Percentiles rank a stretch among this genome's conserved stretches.
Conservation (phyloP, 2,888 invertebrate genomes). For the Antheraea assamensis region DNA sequence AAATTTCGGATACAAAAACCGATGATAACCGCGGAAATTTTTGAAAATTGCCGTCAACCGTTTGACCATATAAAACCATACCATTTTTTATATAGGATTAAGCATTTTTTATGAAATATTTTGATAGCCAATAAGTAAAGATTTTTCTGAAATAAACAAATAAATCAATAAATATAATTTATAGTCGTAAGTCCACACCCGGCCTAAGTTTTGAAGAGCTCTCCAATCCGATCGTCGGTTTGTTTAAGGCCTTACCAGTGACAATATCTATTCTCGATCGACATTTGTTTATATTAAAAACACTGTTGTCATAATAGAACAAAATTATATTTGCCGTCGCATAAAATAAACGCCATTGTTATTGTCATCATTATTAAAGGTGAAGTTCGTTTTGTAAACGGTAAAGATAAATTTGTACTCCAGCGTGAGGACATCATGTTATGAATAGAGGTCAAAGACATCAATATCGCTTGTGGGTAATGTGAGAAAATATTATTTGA, state of each 20-base stretch:
- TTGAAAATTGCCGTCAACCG: no score
- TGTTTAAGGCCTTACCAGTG: constrained; percentile 64
- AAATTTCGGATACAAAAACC: no score
- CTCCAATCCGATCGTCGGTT: constrained; percentile 36
- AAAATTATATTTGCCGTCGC: constrained; percentile 24
- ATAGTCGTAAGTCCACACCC: constrained; percentile 35
- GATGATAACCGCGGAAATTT: no score
- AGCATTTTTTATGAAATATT: no score
- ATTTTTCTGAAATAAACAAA: not conserved
- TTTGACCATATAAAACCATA: no score
- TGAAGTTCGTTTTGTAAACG: constrained; percentile 18
- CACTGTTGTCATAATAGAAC: constrained; percentile 53
- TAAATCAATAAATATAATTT: constrained; percentile 13
- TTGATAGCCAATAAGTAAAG: no score
- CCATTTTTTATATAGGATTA: no score
- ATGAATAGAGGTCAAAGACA: constrained; percentile 70
- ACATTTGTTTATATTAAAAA: constrained; percentile 72
- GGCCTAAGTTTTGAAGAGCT: constrained; percentile 32
- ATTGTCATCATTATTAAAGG: rapidly evolving
- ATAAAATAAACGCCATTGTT: constrained; percentile 17
- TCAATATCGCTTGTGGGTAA: constrained; percentile 31
- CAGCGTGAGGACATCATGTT: constrained; percentile 61
- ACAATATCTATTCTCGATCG: constrained; percentile 73
- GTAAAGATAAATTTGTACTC: constrained; percentile 27
- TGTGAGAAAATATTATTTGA: constrained; percentile 49